phyloP scores from a whole-genome alignment of 2,113 vertebrate species.

The Siphamia tubifer region DNA sequence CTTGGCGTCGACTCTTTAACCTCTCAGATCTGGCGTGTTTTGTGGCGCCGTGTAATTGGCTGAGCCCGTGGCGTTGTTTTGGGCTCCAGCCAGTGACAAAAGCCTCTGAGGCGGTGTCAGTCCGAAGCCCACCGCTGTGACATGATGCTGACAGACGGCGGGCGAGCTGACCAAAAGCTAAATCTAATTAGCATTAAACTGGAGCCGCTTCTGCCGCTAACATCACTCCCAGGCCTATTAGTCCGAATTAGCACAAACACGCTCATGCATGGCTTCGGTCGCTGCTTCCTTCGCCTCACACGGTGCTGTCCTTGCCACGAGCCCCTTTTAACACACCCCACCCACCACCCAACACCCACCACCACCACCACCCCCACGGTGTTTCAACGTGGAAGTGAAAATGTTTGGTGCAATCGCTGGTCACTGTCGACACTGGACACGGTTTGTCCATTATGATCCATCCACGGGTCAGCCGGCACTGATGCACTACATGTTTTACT shows the following conservation, averaged over 20 bases:
- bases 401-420: constrained; percentile 10
- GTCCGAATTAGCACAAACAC: constrained; percentile 51
- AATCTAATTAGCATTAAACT: constrained; percentile 75
- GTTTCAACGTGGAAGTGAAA: constrained; percentile 30
- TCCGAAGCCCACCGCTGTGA: constrained; percentile 50
- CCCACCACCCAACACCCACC: too few species aligned
- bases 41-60: neutral
- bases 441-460: constrained; percentile 39
- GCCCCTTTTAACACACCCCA: constrained; percentile 39
- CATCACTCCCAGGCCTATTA: constrained; percentile 65
- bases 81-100: constrained; percentile 43
- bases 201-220: constrained; percentile 40
- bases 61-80: constrained; percentile 24
- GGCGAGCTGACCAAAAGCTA: constrained; percentile 62
- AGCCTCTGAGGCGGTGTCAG: constrained; percentile 60
- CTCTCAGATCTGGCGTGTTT: neutral
- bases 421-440: too few species aligned
- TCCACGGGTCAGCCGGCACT: too few species aligned
- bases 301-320: constrained; percentile 28
- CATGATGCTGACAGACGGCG: constrained; percentile 65
- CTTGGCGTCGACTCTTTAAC: neutral
- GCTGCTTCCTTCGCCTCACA: constrained; percentile 24
- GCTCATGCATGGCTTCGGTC: constrained; percentile 19
- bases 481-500: constrained; percentile 26
- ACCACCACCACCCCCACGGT: constrained; percentile 16